Base-by-base conservation (phyloP, 2,888 invertebrate species). In the Hypsopygia costalis region DNA sequence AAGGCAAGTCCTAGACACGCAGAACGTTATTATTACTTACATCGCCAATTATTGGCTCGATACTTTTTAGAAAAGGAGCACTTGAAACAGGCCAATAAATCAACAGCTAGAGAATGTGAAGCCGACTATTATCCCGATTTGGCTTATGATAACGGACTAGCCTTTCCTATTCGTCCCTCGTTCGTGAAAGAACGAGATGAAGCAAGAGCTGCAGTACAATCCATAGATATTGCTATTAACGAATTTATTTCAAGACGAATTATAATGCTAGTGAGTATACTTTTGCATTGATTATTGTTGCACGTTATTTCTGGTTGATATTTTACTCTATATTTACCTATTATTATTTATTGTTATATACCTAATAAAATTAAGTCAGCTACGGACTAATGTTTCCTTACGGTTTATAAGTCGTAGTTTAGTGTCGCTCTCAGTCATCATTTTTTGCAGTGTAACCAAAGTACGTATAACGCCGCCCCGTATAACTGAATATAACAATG, bases 191-290 rank as follows among this genome's bases (percentile, higher is more conserved):
- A 25, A 38, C 69, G 67, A 69, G 71, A 52, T 40, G 68, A 69
- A 4, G 69, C 71, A 22, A 66, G 55, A 51, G 66, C 71, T n/a
- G 66, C 67, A 42, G 55, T 86, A 5, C 75, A 75, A 58, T 51
- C 65, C 7, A 72, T 81, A 34, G 80, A 85, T 44, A 82, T 81
- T 46, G 79, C 79, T 10, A 76, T 88, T 8, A 75, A 60, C 34
- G 87, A 87, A 54, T 81, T 75, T 40, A 73, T 85, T 51, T 59
- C 71, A 1, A 73, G 86, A 51, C 77, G 80, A 48, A 49, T 85
- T 1, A 67, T 87, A 40, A 61, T 80, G 11, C 75, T 81, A 79
- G 87, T 87, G 55, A 56, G 69, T 49, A 11, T 21, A 8, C 6
- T 25, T 25, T 2, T 7, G 2, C 6, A 25, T n/a, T n/a, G n/a